phyloP scores from a whole-genome alignment of 2,888 invertebrate species.

The Ochropacha duplaris region DNA sequence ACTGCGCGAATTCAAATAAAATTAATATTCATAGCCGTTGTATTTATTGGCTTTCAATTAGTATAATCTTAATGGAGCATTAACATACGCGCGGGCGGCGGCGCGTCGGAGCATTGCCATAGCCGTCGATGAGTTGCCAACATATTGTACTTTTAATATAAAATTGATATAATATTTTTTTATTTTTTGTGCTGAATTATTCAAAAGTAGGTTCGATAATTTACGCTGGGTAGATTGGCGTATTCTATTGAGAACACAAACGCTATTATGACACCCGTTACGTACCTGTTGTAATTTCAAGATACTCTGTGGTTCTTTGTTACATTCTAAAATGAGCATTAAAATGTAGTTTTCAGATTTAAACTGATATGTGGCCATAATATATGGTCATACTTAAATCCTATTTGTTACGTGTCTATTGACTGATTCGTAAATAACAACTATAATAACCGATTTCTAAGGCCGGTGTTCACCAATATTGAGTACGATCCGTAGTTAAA shows the following conservation, averaged over 20 bases:
- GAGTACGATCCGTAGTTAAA: background rate
- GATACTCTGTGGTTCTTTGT: background rate
- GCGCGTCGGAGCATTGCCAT: constrained; percentile 60
- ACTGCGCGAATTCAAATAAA: constrained; percentile 74
- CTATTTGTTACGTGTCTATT: too few species aligned
- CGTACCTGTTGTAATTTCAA: background rate
- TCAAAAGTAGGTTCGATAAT: background rate
- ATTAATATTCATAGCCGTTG: constrained; percentile 83
- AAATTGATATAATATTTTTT: background rate
- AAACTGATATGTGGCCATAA: too few species aligned
- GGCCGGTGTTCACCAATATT: background rate
- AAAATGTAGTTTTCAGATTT: too few species aligned
- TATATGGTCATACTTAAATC: too few species aligned
- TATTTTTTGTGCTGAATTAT: constrained; percentile 2
- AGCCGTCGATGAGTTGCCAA: constrained; percentile 59
- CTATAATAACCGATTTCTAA: background rate
- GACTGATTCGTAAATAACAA: background rate
- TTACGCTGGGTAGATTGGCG: background rate
- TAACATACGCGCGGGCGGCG: constrained; percentile 77
- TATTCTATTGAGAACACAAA: background rate
- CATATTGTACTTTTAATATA: constrained; percentile 1
- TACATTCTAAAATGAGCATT: too few species aligned
- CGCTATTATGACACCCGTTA: background rate
- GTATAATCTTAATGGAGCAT: constrained; percentile 83
- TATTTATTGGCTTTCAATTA: constrained; percentile 84